Percentiles rank a stretch among this genome's conserved stretches.
phyloP scores from a whole-genome alignment of 2,113 vertebrate genomes.

The Ciconia stormi region DNA sequence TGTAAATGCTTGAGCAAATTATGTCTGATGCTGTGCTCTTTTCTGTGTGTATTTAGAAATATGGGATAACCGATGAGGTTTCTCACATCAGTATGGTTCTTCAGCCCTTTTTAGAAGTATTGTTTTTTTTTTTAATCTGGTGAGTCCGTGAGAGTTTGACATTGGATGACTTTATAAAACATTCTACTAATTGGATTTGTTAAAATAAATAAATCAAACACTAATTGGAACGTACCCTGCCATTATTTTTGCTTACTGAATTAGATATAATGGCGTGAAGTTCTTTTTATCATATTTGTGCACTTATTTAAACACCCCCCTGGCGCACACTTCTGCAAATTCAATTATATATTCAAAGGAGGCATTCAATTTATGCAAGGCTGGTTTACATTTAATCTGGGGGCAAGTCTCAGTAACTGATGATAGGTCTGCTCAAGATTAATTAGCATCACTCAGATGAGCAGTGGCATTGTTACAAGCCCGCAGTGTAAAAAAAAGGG shows the following conservation, averaged over 20 bases:
- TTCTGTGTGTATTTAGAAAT: background rate
- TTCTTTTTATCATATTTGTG: constrained; percentile 83
- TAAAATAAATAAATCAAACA: constrained; percentile 84
- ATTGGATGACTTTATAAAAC: constrained; percentile 84
- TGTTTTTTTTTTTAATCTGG: constrained; percentile 21
- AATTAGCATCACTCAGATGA: constrained; percentile 72
- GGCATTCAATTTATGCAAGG: constrained; percentile 77
- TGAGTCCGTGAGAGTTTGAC: constrained; percentile 72
- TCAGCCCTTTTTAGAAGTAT: constrained; percentile 23
- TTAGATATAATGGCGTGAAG: constrained; percentile 78
- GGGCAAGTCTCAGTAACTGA: constrained; percentile 68
- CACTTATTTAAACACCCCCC: constrained; percentile 82
- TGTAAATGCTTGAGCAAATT: background rate
- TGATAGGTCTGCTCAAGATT: constrained; percentile 71
- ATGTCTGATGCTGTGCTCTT: background rate
- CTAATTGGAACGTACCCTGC: constrained; percentile 79
- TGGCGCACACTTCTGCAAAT: constrained; percentile 77
- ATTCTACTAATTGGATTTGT: constrained; percentile 82
- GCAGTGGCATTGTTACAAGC: constrained; percentile 54
- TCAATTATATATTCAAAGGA: constrained; percentile 82
- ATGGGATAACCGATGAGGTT: background rate
- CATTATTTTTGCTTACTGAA: constrained; percentile 85
- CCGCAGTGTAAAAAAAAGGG: constrained; percentile 29
- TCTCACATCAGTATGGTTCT: background rate
- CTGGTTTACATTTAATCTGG: constrained; percentile 78